A percentile compares a stretch with the other conserved stretches of the same genome.
Conservation (phyloP, 2,888 invertebrate species). For the Sicus ferrugineus region DNA sequence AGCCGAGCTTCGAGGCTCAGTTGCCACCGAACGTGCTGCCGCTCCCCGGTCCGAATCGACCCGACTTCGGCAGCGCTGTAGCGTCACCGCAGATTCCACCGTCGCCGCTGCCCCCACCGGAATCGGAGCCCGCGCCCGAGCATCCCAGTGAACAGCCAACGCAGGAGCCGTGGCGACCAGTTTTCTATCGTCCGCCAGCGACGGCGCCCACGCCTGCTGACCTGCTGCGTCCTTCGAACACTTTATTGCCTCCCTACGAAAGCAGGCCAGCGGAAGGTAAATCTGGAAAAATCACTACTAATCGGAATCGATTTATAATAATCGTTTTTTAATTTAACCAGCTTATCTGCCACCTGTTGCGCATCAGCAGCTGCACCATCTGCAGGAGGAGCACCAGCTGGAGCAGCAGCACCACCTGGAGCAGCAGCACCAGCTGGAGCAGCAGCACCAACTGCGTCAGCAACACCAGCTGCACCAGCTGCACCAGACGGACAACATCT, state of each 20-base stretch:
- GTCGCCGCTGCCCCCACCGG: conserved; percentile 39
- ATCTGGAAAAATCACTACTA: not conserved
- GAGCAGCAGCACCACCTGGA: conserved; percentile 37
- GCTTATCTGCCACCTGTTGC: conserved; percentile 54
- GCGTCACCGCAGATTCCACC: conserved; percentile 58
- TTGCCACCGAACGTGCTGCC: conserved; percentile 55
- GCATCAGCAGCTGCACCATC: conserved; percentile 41
- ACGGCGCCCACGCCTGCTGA: conserved; percentile 42
- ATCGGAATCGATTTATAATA: not conserved
- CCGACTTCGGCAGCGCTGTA: conserved; percentile 55
- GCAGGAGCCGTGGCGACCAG: conserved; percentile 54
- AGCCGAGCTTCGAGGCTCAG: conserved; percentile 47
- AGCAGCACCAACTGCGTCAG: conserved; percentile 36
- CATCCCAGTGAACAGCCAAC: conserved; percentile 40
- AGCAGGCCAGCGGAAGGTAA: conserved; percentile 51
- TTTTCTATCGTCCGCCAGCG: conserved; percentile 49
- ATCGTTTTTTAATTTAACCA: conserved; percentile 33
- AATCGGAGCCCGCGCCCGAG: conserved; percentile 42
- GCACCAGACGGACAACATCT: conserved; percentile 42
- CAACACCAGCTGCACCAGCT: conserved; percentile 40
- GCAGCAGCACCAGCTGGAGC: conserved; percentile 35
- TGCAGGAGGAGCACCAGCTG: conserved; percentile 31
- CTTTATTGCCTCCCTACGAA: conserved; percentile 57
- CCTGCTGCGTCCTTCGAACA: conserved; percentile 53
- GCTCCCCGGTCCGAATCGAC: conserved; percentile 47